Conservation (phyloP, 2,888 invertebrate species). For the Timandra comae region DNA sequence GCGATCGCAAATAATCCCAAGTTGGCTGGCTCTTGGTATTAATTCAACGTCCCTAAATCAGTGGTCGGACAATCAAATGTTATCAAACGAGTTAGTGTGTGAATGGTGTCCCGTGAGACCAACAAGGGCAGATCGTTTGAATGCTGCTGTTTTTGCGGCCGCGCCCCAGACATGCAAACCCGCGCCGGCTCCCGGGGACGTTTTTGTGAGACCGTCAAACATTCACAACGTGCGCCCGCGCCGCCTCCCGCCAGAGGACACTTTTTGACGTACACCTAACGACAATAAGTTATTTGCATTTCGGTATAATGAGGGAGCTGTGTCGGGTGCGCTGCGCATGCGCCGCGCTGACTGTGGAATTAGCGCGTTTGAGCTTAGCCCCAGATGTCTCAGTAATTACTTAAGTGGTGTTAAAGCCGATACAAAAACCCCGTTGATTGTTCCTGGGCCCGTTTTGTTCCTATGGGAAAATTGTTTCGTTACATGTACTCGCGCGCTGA, state of each 20-base stretch:
- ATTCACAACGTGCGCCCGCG: constrained; percentile 47
- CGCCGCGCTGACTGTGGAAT: background rate
- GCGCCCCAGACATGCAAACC: constrained; percentile 32
- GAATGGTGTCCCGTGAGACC: constrained; percentile 13
- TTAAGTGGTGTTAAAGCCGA: background rate
- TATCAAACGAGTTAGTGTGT: constrained; percentile 10
- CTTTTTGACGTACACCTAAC: constrained; percentile 24
- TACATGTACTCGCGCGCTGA: background rate
- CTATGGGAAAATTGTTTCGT: constrained; percentile 2
- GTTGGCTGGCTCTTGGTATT: too few relatives aligned
- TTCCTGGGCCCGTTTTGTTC: background rate
- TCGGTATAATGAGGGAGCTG: constrained; percentile 13
- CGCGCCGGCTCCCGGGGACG: constrained; percentile 29
- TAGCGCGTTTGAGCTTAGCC: background rate
- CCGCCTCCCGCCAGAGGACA: constrained; percentile 16
- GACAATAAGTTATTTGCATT: constrained; percentile 26
- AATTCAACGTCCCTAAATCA: too few relatives aligned
- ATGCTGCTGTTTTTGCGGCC: constrained; percentile 41
- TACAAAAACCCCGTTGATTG: constrained; percentile 4
- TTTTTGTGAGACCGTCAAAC: constrained; percentile 55
- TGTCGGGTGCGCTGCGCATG: background rate
- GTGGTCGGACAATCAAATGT: too few relatives aligned
- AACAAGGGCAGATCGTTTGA: constrained; percentile 39
- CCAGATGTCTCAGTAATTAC: background rate
- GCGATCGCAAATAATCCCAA: too few relatives aligned